phyloP scores from a whole-genome alignment of 2,888 invertebrate species.

The Melinaea menophilus region DNA sequence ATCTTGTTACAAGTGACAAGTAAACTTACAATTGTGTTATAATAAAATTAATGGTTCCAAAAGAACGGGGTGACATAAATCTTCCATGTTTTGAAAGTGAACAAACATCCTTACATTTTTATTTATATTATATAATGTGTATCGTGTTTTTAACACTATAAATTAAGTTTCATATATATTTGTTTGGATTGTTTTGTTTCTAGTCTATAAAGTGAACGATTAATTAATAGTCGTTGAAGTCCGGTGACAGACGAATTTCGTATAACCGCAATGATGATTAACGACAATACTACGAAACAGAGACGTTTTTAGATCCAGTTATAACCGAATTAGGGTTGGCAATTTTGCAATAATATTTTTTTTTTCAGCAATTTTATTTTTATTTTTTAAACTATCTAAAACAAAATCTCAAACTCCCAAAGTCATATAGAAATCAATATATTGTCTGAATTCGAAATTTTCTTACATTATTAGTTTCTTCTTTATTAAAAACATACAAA shows the following conservation, averaged over 20 bases:
- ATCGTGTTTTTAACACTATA: neutral
- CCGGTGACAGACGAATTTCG: conserved; percentile 46
- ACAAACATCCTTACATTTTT: conserved; percentile 14
- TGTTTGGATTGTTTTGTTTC: neutral
- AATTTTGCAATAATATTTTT: neutral
- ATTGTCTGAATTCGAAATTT: too few relatives aligned
- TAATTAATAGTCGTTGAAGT: conserved; percentile 23
- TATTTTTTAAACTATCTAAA: too few relatives aligned
- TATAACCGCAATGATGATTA: conserved; percentile 61
- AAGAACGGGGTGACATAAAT: conserved; percentile 30
- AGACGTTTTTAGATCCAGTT: conserved; percentile 48
- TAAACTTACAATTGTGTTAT: conserved; percentile 30
- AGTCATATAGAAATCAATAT: too few relatives aligned
- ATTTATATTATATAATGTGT: conserved; percentile 2
- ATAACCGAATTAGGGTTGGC: conserved; percentile 39
- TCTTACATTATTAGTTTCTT: too few relatives aligned
- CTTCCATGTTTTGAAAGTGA: conserved; percentile 25
- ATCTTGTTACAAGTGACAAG: conserved; percentile 25
- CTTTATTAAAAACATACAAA: too few relatives aligned
- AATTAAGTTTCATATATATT: neutral
- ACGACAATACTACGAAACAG: conserved; percentile 56
- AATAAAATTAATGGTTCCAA: conserved; percentile 28
- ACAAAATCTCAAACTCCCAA: too few relatives aligned
- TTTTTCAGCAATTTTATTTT: neutral
- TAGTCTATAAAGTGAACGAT: conserved; percentile 10